Evolutionary conservation across 2,888 invertebrate genomes (phyloP).

Genomic region (Synergus umbraculus): DNA sequence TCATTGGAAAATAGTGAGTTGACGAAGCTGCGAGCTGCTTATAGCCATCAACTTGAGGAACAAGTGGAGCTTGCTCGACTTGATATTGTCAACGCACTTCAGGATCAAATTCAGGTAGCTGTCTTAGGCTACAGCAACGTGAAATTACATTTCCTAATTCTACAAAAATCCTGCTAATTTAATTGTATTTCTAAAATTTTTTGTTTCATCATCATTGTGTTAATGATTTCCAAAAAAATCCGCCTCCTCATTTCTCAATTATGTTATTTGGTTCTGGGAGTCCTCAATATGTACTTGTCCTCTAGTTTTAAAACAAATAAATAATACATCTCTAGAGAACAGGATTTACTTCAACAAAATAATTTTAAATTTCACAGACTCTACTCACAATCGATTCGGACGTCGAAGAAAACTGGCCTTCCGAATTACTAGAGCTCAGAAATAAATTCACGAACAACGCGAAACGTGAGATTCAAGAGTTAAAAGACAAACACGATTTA

Average conservation of each 20-base stretch:
- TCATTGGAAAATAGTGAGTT: conserved; percentile 70
- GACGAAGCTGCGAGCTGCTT: conserved; percentile 70
- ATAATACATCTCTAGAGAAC: too few relatives aligned
- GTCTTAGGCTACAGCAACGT: conserved; percentile 41
- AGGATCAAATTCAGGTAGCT: conserved; percentile 87
- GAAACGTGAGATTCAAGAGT: conserved; percentile 80
- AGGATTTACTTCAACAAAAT: too few relatives aligned
- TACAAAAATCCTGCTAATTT: neutral
- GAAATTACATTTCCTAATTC: neutral
- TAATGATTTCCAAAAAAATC: neutral
- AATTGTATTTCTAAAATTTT: neutral
- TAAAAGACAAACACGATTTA: conserved; percentile 80
- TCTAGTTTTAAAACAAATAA: neutral
- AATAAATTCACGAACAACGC: conserved; percentile 86
- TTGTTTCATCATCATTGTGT: neutral
- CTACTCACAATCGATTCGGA: conserved; percentile 84
- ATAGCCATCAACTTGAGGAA: conserved; percentile 79
- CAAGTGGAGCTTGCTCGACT: conserved; percentile 83
- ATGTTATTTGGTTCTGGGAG: neutral
- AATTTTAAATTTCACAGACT: conserved; percentile 78
- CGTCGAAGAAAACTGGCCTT: conserved; percentile 86
- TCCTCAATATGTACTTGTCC: neutral
- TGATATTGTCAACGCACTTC: conserved; percentile 84
- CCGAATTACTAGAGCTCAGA: conserved; percentile 85
- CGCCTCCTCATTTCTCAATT: too few relatives aligned